phyloP scores from a whole-genome alignment of 2,113 vertebrate species.

The Murina feae region DNA sequence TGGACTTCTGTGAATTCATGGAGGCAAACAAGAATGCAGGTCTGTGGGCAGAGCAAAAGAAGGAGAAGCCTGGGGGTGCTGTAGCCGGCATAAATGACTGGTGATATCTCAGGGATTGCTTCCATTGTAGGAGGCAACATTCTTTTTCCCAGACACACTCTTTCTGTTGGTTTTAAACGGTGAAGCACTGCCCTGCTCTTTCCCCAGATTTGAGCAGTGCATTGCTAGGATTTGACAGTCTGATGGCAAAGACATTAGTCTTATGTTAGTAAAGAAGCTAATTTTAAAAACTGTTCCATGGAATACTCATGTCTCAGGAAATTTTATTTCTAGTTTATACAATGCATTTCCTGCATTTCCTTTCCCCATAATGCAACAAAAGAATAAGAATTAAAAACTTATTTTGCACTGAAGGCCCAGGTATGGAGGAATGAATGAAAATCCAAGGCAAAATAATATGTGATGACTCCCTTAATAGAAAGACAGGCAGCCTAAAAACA shows the following conservation, averaged over 20 bases:
- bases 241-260: not conserved
- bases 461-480: not conserved
- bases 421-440: not conserved
- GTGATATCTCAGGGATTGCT: not conserved
- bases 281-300: not conserved
- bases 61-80: not conserved
- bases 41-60: not conserved
- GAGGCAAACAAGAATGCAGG: constrained; percentile 10
- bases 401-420: not conserved
- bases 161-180: not conserved
- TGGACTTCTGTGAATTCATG: constrained; percentile 34
- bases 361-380: not conserved
- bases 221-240: not conserved
- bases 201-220: not conserved
- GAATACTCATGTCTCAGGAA: not conserved
- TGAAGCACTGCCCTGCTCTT: not conserved
- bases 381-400: not conserved
- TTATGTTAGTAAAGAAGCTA: not conserved
- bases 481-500: not conserved
- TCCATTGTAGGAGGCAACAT: not conserved
- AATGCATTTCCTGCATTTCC: not conserved
- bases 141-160: not conserved
- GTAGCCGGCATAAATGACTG: rapidly evolving
- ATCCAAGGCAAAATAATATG: not conserved
- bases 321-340: not conserved